These are phyloP conservation scores for Drosophila seguyi DNA, from an alignment of 1,140 invertebrate species.

Conservation along the genomic window DNA sequence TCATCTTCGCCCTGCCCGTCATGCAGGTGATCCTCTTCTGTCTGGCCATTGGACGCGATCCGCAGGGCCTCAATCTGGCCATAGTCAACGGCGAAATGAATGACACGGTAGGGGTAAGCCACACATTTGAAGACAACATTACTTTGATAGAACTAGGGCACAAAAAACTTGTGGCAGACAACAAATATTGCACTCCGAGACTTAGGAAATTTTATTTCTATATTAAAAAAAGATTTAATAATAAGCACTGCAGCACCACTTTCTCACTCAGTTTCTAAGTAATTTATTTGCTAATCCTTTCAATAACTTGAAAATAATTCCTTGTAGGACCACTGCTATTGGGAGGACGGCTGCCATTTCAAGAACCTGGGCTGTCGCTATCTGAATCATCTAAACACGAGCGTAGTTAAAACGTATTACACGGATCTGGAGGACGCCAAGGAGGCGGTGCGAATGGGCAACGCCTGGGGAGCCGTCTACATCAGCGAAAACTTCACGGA, in stretches of 20 bases:
- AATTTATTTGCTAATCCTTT: neutral
- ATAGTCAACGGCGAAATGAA: conserved; percentile 94
- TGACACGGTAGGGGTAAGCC: conserved; percentile 85
- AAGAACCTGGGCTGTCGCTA: conserved; percentile 91
- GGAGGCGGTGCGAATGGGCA: conserved; percentile 89
- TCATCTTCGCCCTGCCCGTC: conserved; percentile 96
- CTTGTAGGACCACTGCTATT: conserved; percentile 74
- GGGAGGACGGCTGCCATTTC: conserved; percentile 88
- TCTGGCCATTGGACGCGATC: conserved; percentile 96
- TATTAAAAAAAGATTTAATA: no score
- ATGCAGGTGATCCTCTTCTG: conserved; percentile 98
- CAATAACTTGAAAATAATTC: neutral
- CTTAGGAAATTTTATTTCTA: neutral
- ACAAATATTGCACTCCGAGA: neutral
- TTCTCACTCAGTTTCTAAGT: neutral
- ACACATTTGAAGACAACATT: neutral
- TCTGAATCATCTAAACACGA: conserved; percentile 89
- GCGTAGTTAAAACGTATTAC: conserved; percentile 90
- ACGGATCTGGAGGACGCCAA: conserved; percentile 88
- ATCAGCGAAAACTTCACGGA: conserved; percentile 95
- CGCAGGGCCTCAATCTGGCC: conserved; percentile 92
- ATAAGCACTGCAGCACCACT: neutral
- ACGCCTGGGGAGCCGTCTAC: conserved; percentile 94
- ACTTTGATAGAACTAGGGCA: neutral
- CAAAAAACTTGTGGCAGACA: neutral